Percentiles rank a stretch among this genome's conserved stretches.
These are phyloP conservation scores for Vidua chalybeata DNA, from an alignment of 2,113 vertebrate genomes.

Conservation along the genomic window DNA sequence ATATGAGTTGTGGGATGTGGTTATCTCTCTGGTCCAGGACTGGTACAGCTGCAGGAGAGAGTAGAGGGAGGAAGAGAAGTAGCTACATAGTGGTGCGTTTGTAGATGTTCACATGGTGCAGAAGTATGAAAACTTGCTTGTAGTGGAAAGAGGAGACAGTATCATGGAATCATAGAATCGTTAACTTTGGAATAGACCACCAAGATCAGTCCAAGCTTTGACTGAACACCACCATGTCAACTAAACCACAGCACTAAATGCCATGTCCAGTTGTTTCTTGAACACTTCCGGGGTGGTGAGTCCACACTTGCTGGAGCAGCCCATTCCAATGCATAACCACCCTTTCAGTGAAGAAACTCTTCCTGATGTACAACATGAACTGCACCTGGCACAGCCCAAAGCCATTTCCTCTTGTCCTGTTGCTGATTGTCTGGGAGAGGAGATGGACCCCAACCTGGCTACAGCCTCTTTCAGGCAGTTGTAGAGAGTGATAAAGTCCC, in stretches of 20 bases:
- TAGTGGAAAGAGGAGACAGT: not conserved
- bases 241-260: not conserved
- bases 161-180: not conserved
- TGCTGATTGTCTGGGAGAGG: not conserved
- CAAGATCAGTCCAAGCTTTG: not conserved
- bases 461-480: not conserved
- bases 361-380: not conserved
- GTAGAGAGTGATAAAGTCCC: not conserved
- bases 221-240: not conserved
- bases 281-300: not conserved
- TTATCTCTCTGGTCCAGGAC: not conserved
- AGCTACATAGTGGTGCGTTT: not conserved
- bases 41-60: not conserved
- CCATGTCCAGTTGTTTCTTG: not conserved
- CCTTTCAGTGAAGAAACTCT: not conserved
- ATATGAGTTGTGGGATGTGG: accelerated
- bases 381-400: not conserved
- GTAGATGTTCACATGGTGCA: not conserved
- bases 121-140: not conserved
- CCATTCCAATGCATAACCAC: not conserved
- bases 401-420: not conserved
- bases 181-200: not conserved
- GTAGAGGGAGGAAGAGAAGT: not conserved
- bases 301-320: not conserved
- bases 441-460: not conserved